phyloP scores from a whole-genome alignment of 1,140 invertebrate genomes.

The Drosophila triauraria region DNA sequence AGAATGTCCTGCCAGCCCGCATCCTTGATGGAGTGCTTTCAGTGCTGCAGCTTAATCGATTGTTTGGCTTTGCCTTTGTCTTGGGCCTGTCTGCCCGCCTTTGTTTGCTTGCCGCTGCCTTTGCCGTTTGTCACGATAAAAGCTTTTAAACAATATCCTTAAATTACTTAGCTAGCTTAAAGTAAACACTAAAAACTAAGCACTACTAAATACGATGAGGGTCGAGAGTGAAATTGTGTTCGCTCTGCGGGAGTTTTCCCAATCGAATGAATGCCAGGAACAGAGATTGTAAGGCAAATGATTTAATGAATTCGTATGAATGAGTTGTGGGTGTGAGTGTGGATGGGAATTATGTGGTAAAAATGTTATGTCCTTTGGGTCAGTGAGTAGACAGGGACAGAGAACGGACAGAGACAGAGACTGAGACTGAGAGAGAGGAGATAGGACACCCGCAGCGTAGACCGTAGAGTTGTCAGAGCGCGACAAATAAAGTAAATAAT shows the following conservation, averaged over 20 bases:
- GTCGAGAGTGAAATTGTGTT: constrained; percentile 7
- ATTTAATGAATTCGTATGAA: constrained; percentile 38
- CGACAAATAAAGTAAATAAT: constrained; percentile 28
- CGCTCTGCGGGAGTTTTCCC: constrained; percentile 41
- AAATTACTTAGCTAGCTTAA: constrained; percentile 41
- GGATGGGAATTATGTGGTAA: constrained; percentile 11
- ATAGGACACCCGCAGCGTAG: constrained; percentile 35
- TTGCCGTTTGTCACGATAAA: constrained; percentile 35
- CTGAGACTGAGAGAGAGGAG: background rate
- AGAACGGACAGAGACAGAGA: constrained; percentile 7
- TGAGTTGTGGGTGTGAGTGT: constrained; percentile 11
- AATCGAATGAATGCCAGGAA: constrained; percentile 43
- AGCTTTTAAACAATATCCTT: constrained; percentile 45
- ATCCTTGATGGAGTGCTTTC: constrained; percentile 65
- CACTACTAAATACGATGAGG: constrained; percentile 15
- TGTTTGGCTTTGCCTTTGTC: constrained; percentile 54
- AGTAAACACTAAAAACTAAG: constrained; percentile 29
- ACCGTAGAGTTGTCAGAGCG: constrained; percentile 45
- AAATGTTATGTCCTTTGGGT: constrained; percentile 17
- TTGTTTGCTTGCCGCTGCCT: constrained; percentile 23
- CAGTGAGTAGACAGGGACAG: constrained; percentile 4
- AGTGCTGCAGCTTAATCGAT: constrained; percentile 60
- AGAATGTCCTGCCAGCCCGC: constrained; percentile 13
- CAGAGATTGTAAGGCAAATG: constrained; percentile 32
- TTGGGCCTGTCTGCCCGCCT: constrained; percentile 11